These are phyloP conservation scores for Typhlichthys subterraneus DNA, from an alignment of 2,797 vertebrate genomes.

Conservation along the genomic window DNA sequence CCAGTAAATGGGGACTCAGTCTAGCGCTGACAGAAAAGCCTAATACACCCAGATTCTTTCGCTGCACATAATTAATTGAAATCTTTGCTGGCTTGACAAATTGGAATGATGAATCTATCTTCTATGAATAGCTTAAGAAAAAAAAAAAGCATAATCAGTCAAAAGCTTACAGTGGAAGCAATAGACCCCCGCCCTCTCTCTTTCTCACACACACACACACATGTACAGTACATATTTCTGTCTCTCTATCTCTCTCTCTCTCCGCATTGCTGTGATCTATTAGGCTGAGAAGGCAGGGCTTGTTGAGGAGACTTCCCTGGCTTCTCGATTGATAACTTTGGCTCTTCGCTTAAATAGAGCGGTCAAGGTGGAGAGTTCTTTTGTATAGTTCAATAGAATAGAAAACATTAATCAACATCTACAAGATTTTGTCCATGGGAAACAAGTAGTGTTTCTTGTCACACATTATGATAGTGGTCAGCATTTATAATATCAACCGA, in stretches of 20 bases:
- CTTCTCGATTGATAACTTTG: slow-evolving; percentile 89
- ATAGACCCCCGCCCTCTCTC: slow-evolving; percentile 81
- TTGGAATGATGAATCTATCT: slow-evolving; percentile 99
- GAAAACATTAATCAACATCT: slow-evolving; percentile 71
- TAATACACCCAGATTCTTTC: slow-evolving; percentile 86
- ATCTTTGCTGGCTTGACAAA: slow-evolving; percentile 99
- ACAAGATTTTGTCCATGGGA: slow-evolving; percentile 31
- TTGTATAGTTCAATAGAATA: slow-evolving; percentile 77
- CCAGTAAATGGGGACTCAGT: slow-evolving; percentile 96
- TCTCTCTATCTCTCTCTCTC: slow-evolving; percentile 72
- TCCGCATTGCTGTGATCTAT: slow-evolving; percentile 86
- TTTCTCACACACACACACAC: slow-evolving; percentile 29
- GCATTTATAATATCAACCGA: not conserved
- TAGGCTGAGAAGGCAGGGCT: slow-evolving; percentile 85
- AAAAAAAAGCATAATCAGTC: slow-evolving; percentile 99
- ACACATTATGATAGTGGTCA: slow-evolving; percentile 55
- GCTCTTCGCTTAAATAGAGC: slow-evolving; percentile 87
- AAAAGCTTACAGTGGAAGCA: slow-evolving; percentile 90
- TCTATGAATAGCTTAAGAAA: slow-evolving; percentile 92
- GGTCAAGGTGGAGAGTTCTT: slow-evolving; percentile 85
- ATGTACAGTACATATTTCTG: slow-evolving; percentile 25
- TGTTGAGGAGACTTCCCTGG: slow-evolving; percentile 69
- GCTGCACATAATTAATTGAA: slow-evolving; percentile 98
- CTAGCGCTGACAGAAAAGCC: slow-evolving; percentile 89
- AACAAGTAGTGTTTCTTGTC: slow-evolving; percentile 46